phyloP scores from a whole-genome alignment of 2,113 vertebrate species.

The Mobula hypostoma region DNA sequence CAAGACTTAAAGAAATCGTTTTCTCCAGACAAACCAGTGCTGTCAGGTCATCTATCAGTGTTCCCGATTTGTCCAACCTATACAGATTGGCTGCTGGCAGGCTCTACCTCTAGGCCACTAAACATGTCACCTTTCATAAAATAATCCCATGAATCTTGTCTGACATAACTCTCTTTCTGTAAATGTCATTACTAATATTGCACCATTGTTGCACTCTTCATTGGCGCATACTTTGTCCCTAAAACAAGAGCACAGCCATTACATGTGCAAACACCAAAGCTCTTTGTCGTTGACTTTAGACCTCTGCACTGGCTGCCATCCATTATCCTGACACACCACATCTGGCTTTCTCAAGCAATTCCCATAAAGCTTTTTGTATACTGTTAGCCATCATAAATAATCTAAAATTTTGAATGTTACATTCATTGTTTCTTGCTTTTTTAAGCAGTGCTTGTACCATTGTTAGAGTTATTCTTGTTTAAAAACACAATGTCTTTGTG shows the following conservation, averaged over 20 bases:
- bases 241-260: conserved; percentile 24
- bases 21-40: conserved; percentile 34
- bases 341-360: conserved; percentile 11
- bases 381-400: not conserved
- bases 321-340: conserved; percentile 30
- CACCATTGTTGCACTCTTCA: not conserved
- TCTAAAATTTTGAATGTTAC: not conserved
- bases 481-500: not conserved
- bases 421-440: not conserved
- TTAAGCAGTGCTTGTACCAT: too few species aligned
- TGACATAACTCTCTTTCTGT: conserved; percentile 27
- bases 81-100: conserved; percentile 4
- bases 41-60: conserved; percentile 35
- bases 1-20: conserved; percentile 23
- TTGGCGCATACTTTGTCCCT: not conserved
- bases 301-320: not conserved
- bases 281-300: conserved; percentile 1
- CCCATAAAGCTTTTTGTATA: not conserved
- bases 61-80: conserved; percentile 11
- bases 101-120: conserved; percentile 26
- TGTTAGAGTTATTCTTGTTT: not conserved
- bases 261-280: not conserved
- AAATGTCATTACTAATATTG: conserved; percentile 28
- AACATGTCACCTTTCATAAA: conserved; percentile 29
- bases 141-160: conserved; percentile 32